Conservation (phyloP, 2,113 vertebrate species). For the Pseudorhombus dupliciocellatus region DNA sequence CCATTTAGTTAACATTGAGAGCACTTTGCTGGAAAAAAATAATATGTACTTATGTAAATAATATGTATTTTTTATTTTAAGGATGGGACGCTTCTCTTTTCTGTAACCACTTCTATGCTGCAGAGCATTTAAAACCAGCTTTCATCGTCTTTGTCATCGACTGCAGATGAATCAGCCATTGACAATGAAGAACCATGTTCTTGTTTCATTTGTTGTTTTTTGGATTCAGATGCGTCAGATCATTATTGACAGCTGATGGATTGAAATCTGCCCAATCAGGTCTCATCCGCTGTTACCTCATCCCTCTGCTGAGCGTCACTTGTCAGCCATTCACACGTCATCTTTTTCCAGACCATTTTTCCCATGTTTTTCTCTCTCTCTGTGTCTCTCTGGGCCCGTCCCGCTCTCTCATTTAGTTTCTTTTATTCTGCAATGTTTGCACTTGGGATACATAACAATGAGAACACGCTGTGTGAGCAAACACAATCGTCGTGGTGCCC, state of each 20-base stretch:
- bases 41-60: background rate
- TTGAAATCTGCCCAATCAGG: slow-evolving; percentile 36
- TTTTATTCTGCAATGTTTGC: slow-evolving; percentile 62
- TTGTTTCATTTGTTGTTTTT: background rate
- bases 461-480: slow-evolving; percentile 55
- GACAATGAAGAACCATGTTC: no score
- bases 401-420: slow-evolving; percentile 32
- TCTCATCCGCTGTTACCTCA: slow-evolving; percentile 27
- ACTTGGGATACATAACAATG: slow-evolving; percentile 67
- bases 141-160: background rate
- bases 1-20: slow-evolving; percentile 14
- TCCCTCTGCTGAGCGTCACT: slow-evolving; percentile 24
- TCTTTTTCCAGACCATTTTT: slow-evolving; percentile 19
- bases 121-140: slow-evolving; percentile 1
- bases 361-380: background rate
- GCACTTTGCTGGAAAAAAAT: background rate
- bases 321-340: slow-evolving; percentile 36
- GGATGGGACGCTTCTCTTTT: background rate
- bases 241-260: background rate
- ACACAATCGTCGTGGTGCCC: slow-evolving; percentile 51
- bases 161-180: no score
- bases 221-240: background rate
- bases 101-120: slow-evolving; percentile 5
- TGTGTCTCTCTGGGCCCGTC: no score
- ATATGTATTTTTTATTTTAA: slow-evolving; percentile 32